Conservation (phyloP, 2,113 vertebrate genomes). For the Pteropus alecto region DNA sequence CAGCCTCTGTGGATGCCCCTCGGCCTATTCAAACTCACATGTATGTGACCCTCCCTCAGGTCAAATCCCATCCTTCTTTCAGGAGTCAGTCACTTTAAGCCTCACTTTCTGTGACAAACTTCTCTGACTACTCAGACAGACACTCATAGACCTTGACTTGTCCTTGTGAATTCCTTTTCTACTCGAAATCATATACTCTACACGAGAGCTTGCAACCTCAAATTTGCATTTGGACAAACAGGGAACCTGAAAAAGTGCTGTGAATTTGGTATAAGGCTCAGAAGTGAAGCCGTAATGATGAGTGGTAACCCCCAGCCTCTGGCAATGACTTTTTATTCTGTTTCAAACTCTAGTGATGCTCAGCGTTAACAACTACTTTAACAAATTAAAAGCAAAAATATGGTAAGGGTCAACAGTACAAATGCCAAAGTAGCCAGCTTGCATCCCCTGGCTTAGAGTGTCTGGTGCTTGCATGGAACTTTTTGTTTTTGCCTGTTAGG, state of each 20-base stretch:
- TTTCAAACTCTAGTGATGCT: background rate
- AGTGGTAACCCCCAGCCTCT: background rate
- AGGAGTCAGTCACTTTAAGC: background rate
- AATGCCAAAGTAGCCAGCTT: background rate
- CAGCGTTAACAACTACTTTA: background rate
- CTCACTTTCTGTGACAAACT: background rate
- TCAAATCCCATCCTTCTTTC: background rate
- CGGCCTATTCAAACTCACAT: background rate
- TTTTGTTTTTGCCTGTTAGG: background rate
- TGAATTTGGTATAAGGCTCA: background rate
- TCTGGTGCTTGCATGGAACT: background rate
- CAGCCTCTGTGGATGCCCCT: rapidly evolving
- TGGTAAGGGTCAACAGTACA: rapidly evolving
- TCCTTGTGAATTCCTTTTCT: background rate
- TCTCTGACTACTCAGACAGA: background rate
- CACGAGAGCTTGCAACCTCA: rapidly evolving
- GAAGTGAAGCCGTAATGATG: too few relatives aligned
- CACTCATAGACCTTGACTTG: background rate
- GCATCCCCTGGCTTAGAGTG: background rate
- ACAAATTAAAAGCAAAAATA: background rate
- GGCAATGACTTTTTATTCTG: background rate
- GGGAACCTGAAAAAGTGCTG: background rate
- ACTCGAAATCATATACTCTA: background rate
- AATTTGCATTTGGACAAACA: background rate
- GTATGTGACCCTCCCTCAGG: background rate